phyloP scores from a whole-genome alignment of 2,797 vertebrate genomes.

The Phalloptychus januarius region DNA sequence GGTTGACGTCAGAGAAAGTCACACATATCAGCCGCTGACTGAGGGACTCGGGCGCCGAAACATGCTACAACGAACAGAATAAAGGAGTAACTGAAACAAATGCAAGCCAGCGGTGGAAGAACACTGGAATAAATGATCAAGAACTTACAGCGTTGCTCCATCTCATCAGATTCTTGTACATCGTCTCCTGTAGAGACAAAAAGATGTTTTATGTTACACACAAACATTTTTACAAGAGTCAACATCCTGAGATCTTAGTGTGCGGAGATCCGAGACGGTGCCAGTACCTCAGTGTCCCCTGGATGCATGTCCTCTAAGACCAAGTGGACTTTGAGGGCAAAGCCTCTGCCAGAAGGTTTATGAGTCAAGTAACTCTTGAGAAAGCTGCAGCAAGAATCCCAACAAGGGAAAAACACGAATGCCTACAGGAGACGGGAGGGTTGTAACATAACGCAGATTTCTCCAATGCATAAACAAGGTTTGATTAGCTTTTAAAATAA shows the following conservation, averaged over 20 bases:
- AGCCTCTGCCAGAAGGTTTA: background rate
- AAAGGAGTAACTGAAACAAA: background rate
- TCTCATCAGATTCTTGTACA: slow-evolving; percentile 52
- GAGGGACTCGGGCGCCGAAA: slow-evolving; percentile 22
- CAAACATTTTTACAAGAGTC: background rate
- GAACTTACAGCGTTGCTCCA: slow-evolving; percentile 61
- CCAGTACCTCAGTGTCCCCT: slow-evolving; percentile 47
- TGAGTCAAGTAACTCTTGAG: background rate
- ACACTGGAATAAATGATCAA: background rate
- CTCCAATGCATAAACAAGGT: too few species aligned
- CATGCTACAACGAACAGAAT: slow-evolving; percentile 26
- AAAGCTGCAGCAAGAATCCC: slow-evolving; percentile 34
- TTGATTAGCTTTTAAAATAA: background rate
- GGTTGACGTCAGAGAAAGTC: background rate
- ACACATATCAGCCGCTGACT: slow-evolving; percentile 53
- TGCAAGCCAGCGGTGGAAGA: background rate
- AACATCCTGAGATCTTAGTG: too few species aligned
- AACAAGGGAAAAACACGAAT: slow-evolving; percentile 49
- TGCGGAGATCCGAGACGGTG: background rate
- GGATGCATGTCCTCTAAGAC: slow-evolving; percentile 23
- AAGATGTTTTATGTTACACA: background rate
- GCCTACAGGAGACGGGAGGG: slow-evolving; percentile 28
- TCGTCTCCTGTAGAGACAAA: slow-evolving; percentile 42
- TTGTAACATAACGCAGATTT: too few species aligned
- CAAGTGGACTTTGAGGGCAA: slow-evolving; percentile 10